Evolutionary conservation across 2,888 invertebrate genomes (phyloP), one percentile per base, ranked within the genome.

Genomic region (Sminthurides aquaticus): DNA sequence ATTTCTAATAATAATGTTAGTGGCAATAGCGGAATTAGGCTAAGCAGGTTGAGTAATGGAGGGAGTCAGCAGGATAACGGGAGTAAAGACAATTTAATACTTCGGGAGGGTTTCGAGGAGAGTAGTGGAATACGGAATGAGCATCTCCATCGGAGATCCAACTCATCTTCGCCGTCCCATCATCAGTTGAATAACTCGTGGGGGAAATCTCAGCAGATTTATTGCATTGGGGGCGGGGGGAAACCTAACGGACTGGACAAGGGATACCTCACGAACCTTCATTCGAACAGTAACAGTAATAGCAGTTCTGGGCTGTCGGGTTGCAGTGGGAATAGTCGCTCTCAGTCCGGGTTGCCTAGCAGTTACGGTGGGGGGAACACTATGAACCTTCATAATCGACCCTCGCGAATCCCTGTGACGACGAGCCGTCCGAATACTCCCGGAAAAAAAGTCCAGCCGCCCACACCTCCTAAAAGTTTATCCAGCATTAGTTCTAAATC

Each of bases 401-500:
- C 63, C 5, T 63, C 63, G 0, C 57, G 63, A 8, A 63, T 63
- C 3, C 63, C 63, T 22, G 29, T 63, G 28, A 58, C 61, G 25
- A 64, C 57, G 28, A 65, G 57, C 49, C 60, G 49, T 54, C 67
- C 57, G 43, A 61, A 57, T 57, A 69, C 61, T 49, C 69, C 65
- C 58, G 62, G 64, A 49, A 66, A 60, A 49, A 55, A 52, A 67
- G 56, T 57, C 56, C 59, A 26, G 59, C 61, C 59, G 43, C 55
- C 48, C 59, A 49, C 62, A 49, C 58, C 22, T 60, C 64, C 57
- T 22, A 58, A 49, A 57, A 68, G 57, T 65, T 56, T 68, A 58
- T 70, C 72, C 48, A 71, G 70, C 58, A 70, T 72, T 26, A 71
- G 69, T 55, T 69, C 69, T 59, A 72, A 69, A 57, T 72, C 72